phyloP scores from a whole-genome alignment of 2,113 vertebrate genomes.

The Neodontobutis hainanensis region DNA sequence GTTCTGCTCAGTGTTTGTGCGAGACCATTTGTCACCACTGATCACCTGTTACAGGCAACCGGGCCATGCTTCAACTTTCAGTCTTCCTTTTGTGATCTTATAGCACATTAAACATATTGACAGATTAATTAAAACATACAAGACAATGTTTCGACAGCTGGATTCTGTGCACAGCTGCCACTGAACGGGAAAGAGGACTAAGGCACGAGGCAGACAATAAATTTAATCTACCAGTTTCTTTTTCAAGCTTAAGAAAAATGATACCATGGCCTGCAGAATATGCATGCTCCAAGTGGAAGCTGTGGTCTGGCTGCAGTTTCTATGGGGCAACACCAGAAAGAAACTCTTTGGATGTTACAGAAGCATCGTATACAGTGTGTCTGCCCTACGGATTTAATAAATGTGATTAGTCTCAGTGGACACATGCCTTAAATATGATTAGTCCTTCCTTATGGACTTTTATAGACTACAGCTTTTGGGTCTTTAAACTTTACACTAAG shows the following conservation, averaged over 20 bases:
- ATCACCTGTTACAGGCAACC: conserved; percentile 48
- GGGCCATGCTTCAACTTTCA: conserved; percentile 17
- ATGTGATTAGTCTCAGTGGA: conserved; percentile 55
- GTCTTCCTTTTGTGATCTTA: conserved; percentile 25
- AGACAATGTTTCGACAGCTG: conserved; percentile 24
- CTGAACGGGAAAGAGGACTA: conserved; percentile 8
- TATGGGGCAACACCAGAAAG: conserved; percentile 49
- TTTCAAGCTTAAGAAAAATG: conserved; percentile 61
- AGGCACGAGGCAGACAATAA: conserved; percentile 28
- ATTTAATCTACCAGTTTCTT: conserved; percentile 32
- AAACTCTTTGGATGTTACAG: conserved; percentile 60
- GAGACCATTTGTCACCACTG: conserved; percentile 19
- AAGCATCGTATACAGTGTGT: conserved; percentile 46
- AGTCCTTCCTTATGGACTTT: conserved; percentile 47
- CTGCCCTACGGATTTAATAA: conserved; percentile 61
- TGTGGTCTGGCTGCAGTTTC: conserved; percentile 66
- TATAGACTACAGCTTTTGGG: conserved; percentile 23
- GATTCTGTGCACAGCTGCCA: conserved; percentile 30
- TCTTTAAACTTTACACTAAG: conserved; percentile 38
- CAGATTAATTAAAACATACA: conserved; percentile 63
- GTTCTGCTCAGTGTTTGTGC: conserved; percentile 10
- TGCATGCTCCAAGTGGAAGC: conserved; percentile 50
- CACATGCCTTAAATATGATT: conserved; percentile 64
- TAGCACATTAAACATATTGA: conserved; percentile 40
- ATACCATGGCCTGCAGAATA: conserved; percentile 30